Base-by-base conservation (phyloP, 2,888 invertebrate species). In the Chrysolina haemoptera region DNA sequence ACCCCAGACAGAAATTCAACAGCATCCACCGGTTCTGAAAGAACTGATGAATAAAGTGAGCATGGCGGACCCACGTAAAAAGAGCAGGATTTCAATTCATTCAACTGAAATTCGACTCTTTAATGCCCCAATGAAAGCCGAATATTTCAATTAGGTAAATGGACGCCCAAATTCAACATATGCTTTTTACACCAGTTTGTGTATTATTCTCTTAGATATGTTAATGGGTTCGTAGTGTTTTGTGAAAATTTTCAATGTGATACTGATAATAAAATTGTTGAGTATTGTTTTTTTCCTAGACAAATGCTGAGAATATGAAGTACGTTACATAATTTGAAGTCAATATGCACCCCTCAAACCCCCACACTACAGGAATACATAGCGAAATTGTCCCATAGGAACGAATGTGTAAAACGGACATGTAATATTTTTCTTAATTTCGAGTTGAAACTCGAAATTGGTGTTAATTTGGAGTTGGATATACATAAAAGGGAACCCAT, bases 91-190 rank as follows among this genome's bases (percentile, higher is more conserved):
- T 85, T 85, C 83, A 83, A 84, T 83, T 82, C 82, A 84, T 83
- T 84, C 85, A 83, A 81, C 80, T 80, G 78, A 83, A 86, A 85
- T 86, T 86, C 84, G 86, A 86, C 85, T 85, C 85, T 87, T 87
- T 84, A 86, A 86, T 86, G 82, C 82, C 76, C 81, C 81, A 83
- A 82, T 85, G 84, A 84, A 79, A 86, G 85, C 85, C 85, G 82
- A 86, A 88, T 86, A 86, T 87, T 87, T 85, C 87, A 88, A 87
- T 88, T 87, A 88, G 83, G 85, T 84, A 87, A 88, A 87, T 88
- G 88, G 87, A 86, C 83, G 84, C 82, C 82, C 82, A 80, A 84
- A 85, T 84, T 85, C 84, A 83, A 83, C 84, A 84, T 85, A 83
- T 82, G 83, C 78, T 80, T 40, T 35, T n/a, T 16, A 63, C 20